phyloP scores from a whole-genome alignment of 2,113 vertebrate species.

The Urocitellus parryii region DNA sequence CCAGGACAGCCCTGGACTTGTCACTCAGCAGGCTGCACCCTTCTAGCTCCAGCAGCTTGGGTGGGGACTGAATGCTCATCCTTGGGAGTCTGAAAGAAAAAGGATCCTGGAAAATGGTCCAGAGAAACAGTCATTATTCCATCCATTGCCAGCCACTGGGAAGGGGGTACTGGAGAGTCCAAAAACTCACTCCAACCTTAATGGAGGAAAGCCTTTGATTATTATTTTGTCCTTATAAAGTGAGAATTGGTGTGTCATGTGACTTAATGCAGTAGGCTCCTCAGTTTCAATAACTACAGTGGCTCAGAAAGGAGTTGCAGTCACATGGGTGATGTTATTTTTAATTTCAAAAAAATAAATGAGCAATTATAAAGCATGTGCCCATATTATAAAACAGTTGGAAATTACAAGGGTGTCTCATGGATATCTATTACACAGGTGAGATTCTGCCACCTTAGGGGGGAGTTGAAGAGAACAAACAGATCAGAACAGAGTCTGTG shows the following conservation, averaged over 20 bases:
- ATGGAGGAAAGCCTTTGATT: neutral
- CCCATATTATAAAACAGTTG: too few species aligned
- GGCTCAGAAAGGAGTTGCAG: neutral
- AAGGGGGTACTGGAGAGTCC: neutral
- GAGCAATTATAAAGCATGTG: too few species aligned
- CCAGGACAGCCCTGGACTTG: neutral
- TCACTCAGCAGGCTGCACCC: neutral
- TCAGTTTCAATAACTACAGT: neutral
- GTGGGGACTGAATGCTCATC: neutral
- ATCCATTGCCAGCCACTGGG: neutral
- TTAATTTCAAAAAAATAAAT: too few species aligned
- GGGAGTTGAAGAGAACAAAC: rapidly evolving
- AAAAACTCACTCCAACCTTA: neutral
- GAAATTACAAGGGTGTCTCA: too few species aligned
- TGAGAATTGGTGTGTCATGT: neutral
- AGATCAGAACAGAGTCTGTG: too few species aligned
- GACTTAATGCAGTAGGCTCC: neutral
- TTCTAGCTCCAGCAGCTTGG: neutral
- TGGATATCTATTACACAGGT: too few species aligned
- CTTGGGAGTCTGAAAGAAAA: neutral
- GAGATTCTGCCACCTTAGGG: too few species aligned
- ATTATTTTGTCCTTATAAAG: neutral
- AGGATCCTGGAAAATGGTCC: neutral
- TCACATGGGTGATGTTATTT: too few species aligned
- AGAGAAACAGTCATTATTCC: neutral